These are phyloP conservation scores for Centropus bengalensis DNA, from an alignment of 2,113 vertebrate species.

Conservation along the genomic window DNA sequence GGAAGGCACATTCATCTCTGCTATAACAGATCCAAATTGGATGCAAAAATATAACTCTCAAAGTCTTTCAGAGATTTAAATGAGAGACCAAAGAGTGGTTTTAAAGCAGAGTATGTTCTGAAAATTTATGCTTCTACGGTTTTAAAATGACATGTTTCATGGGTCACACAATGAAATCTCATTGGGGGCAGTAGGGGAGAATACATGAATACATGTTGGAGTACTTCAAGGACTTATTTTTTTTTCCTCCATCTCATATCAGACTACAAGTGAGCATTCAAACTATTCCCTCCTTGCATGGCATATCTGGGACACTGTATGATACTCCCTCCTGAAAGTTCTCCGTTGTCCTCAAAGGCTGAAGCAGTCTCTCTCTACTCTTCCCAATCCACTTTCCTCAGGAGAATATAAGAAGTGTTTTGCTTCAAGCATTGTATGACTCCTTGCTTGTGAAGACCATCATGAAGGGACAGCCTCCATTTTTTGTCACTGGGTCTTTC, in stretches of 20 bases:
- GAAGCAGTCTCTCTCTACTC: background rate
- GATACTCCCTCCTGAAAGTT: background rate
- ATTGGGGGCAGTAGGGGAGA: background rate
- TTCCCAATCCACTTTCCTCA: background rate
- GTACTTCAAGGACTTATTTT: background rate
- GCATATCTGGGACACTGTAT: background rate
- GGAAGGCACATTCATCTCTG: background rate
- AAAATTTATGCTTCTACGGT: background rate
- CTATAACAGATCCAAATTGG: background rate
- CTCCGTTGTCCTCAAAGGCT: background rate
- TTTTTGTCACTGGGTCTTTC: background rate
- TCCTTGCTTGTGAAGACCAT: background rate
- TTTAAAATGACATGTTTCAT: conserved; percentile 23
- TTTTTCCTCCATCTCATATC: background rate
- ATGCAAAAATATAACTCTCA: background rate
- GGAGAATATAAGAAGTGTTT: background rate
- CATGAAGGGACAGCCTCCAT: background rate
- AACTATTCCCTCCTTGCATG: background rate
- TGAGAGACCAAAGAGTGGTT: conserved; percentile 39
- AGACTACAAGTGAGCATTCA: background rate
- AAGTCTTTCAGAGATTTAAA: conserved; percentile 53
- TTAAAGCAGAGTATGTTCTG: conserved; percentile 42
- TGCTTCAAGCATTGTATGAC: background rate
- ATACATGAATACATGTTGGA: background rate
- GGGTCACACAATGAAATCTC: conserved; percentile 19